Evolutionary conservation across 2,888 invertebrate genomes (phyloP), one percentile per base, ranked within the genome.

Genomic region (Drosophila helvetica): DNA sequence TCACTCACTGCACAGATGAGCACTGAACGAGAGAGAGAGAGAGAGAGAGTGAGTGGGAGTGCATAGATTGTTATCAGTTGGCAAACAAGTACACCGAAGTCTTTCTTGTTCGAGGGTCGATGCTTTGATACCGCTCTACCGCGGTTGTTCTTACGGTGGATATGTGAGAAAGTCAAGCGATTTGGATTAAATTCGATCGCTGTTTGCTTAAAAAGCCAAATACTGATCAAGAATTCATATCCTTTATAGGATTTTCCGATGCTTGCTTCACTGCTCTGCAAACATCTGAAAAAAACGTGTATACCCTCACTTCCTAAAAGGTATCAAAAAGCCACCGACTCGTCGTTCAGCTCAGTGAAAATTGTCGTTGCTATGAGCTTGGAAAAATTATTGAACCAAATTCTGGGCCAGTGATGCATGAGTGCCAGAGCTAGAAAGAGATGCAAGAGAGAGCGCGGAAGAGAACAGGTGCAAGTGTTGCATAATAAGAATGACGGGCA

Each of bases 61-160:
- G 38, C n/a, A 38, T 38, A 75, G 79, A 83, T 83, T 82, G 77
- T 87, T 83, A 87, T 83, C 83, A 87, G 77, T 64, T 61, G 48
- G 7, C 15, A 7, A 38, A 38, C 38, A 38, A n/a, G 38, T 15
- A 38, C 38, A n/a, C 38, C 38, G 7, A 38, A 38, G n/a, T 1
- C 7, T n/a, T 7, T 7, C n/a, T n/a, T 7, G 2, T 38, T 7
- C 15, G 38, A n/a, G 38, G 7, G 38, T 38, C 38, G 38, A n/a
- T 38, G 38, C 7, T 15, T n/a, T 38, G 38, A n/a, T 38, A 38
- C 38, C 38, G 7, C 38, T 38, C 2, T n/a, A 7, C 2, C 7
- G 38, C 5, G 33, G 33, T 33, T 38, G n/a, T 7, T 15, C 5
- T 5, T 12, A 6, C 4, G 12, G n/a, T n/a, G 7, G 38, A 38